phyloP scores from a whole-genome alignment of 2,888 invertebrate species.

The Drosophila buzzatii region DNA sequence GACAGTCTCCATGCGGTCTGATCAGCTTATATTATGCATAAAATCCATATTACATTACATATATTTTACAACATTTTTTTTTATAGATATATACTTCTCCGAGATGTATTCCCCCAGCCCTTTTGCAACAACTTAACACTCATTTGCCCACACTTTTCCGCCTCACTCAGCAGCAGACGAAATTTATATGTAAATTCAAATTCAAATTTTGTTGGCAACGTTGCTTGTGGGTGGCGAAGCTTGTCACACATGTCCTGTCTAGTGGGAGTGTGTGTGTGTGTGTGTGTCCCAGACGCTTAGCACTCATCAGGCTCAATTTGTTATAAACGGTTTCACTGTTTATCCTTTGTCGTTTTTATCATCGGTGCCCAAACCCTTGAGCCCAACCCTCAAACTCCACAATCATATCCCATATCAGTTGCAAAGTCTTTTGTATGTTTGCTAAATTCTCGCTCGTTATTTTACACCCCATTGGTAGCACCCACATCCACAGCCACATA shows the following conservation, averaged over 20 bases:
- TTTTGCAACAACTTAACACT: constrained; percentile 19
- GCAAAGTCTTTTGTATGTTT: constrained; percentile 65
- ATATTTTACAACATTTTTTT: not conserved
- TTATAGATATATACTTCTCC: not conserved
- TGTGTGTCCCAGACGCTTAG: constrained; percentile 60
- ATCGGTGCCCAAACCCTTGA: constrained; percentile 30
- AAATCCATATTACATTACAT: not conserved
- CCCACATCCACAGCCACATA: constrained; percentile 1
- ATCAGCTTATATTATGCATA: not conserved
- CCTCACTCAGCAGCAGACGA: constrained; percentile 55
- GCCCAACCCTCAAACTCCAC: constrained; percentile 15
- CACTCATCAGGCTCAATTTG: constrained; percentile 79
- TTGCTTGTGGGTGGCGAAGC: constrained; percentile 34
- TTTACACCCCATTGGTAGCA: constrained; percentile 73
- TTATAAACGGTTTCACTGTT: constrained; percentile 70
- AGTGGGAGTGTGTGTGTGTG: constrained; percentile 29
- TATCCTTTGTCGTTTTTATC: constrained; percentile 66
- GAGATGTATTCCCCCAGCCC: not conserved
- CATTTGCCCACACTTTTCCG: constrained; percentile 46
- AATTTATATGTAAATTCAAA: constrained; percentile 78
- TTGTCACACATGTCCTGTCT: constrained; percentile 74
- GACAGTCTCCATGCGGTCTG: not conserved
- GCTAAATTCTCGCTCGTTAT: constrained; percentile 71
- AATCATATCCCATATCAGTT: constrained; percentile 70
- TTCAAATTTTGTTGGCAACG: constrained; percentile 32